phyloP scores from a whole-genome alignment of 2,113 vertebrate genomes.

The Corythornis cristatus region DNA sequence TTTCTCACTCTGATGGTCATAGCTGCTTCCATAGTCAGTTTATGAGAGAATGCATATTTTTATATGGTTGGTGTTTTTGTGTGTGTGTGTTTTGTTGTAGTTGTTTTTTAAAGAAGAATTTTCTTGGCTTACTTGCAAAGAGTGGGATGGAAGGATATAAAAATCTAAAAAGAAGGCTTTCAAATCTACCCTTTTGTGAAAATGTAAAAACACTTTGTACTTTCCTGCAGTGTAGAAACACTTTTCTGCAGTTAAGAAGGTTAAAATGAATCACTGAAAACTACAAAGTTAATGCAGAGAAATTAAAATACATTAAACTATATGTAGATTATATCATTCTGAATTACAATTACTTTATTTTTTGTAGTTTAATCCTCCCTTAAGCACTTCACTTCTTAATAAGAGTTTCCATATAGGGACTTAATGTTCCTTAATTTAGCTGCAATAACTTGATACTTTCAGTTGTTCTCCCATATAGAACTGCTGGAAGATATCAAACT shows the following conservation, averaged over 20 bases:
- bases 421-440: conserved; percentile 57
- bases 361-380: conserved; percentile 1
- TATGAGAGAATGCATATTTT: conserved; percentile 2
- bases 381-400: conserved; percentile 28
- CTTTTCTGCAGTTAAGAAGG: background rate
- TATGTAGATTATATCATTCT: background rate
- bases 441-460: conserved; percentile 32
- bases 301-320: conserved; percentile 35
- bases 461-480: conserved; percentile 30
- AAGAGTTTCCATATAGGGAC: background rate
- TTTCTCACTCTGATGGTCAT: conserved; percentile 25
- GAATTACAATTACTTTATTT: conserved; percentile 36
- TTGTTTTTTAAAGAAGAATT: background rate
- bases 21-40: conserved; percentile 35
- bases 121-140: conserved; percentile 22
- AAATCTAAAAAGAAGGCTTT: background rate
- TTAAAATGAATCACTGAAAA: conserved; percentile 25
- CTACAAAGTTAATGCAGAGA: conserved; percentile 9
- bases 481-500: background rate
- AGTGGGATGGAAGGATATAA: conserved; percentile 7
- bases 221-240: background rate
- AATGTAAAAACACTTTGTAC: background rate
- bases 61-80: too few relatives aligned
- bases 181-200: background rate
- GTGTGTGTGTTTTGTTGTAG: too few relatives aligned